Evolutionary conservation across 2,113 vertebrate species (phyloP), one percentile per base, ranked within the genome.

Genomic region (Todiramphus saurophagus): DNA sequence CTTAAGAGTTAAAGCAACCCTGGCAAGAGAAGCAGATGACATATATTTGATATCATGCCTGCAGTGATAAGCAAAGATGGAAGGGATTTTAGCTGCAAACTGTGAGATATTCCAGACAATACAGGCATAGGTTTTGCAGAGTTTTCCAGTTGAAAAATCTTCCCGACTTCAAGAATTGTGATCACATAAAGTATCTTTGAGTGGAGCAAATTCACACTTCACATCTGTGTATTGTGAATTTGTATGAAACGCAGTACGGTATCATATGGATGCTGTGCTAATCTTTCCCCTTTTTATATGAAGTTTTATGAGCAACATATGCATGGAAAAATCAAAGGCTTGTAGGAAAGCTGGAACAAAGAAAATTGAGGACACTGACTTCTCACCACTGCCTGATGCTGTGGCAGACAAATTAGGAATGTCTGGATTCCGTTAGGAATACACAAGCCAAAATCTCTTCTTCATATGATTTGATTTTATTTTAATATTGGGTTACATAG

Each of bases 341-440:
- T 85, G 69, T 68, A 90, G 53, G 85, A 90, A 87, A 87, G 59
- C 82, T 75, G 64, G 30, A 88, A 82, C 33, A 83, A 85, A 87
- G 59, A 74, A 83, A 90, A 91, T 8, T 24, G 58, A 94, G 88
- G 74, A 95, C 18, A 14, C 69, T 84, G 58, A 72, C 60, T 73
- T 86, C 81, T 94, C 85, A 87, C 62, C 62, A 87, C 86, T 89
- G 90, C 80, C 72, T 74, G 56, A 18, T 67, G 53, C 73, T 43
- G 81, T 91, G 50, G 79, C 83, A 94, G 85, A 69, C 79, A 87
- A 94, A 88, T 96, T 91, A 77, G 70, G 72, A 81, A 64, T 89
- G 84, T 91, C 90, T 97, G 93, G 86, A 83, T 92, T 95, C 70
- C 84, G 89, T 91, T 96, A 97, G 64, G 73, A 88, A 82, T 58